Evolutionary conservation across 2,113 vertebrate genomes (phyloP).

Genomic region (Thamnophis sirtalis): DNA sequence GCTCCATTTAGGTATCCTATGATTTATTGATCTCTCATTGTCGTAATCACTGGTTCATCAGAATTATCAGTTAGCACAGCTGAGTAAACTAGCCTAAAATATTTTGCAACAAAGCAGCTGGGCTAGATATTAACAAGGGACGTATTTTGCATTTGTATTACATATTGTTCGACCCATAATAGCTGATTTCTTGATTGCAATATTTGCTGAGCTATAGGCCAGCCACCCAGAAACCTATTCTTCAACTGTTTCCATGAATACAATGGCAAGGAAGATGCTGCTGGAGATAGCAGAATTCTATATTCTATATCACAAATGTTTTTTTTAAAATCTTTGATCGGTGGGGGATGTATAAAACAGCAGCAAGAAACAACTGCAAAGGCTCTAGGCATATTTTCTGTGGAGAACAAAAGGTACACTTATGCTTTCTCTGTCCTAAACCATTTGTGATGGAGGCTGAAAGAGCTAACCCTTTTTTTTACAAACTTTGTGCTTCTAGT

Average conservation of each 20-base stretch:
- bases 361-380: background rate
- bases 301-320: background rate
- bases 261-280: background rate
- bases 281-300: background rate
- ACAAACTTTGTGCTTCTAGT: background rate
- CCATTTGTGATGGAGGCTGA: background rate
- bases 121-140: background rate
- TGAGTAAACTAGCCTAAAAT: background rate
- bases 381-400: background rate
- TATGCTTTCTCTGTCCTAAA: background rate
- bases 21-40: background rate
- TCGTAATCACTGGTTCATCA: background rate
- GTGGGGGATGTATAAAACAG: background rate
- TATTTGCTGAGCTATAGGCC: background rate
- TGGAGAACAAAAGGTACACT: background rate
- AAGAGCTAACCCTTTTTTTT: background rate
- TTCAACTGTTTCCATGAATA: background rate
- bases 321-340: background rate
- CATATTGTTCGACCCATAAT: background rate
- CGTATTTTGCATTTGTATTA: background rate
- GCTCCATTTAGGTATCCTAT: background rate
- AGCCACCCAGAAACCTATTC: background rate
- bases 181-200: background rate
- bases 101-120: background rate
- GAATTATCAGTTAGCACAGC: background rate